Base-by-base conservation (phyloP, 2,113 vertebrate genomes). In the Equus quagga region DNA sequence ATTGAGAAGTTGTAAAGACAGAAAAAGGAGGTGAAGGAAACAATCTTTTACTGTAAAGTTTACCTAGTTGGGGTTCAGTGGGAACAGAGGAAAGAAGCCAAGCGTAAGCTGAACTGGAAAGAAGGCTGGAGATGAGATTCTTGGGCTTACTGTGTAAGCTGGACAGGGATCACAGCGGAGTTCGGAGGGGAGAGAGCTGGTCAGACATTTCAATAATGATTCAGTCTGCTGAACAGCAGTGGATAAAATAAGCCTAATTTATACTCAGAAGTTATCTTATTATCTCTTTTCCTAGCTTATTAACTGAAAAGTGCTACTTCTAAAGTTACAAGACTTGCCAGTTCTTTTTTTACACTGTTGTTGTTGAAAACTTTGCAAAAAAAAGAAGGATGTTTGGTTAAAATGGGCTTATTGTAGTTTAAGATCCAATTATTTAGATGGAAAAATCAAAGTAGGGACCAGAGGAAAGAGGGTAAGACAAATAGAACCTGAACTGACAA, bases 401-500 rank as follows among this genome's bases (percentile, higher is more conserved):
- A 96, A 58, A 76, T 69, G 36, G n/a, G 70, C 36, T 93, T 60
- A 69, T 67, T 94, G 46, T 76, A 79, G 51, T 84, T 85, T 79
- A 96, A 96, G 73, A 83, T 91, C 41, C 49, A 97, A 94, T 97
- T 96, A 94, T 96, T 89, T 96, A 70, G 65, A 92, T 80, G 72
- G 91, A 81, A 80, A 92, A 60, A 46, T 85, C 76, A 76, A 91
- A 97, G 60, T 72, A 73, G 19, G 97, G 44, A 78, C 67, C 76
- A 58, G 51, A 65, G 72, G 19, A 80, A 54, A 31, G 72, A 97
- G 89, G 79, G 33, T 98, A 93, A 98, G 92, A 94, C 98, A 98
- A 83, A 97, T 72, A 97, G 62, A 98, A 97, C 64, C 58, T 98
- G 91, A 94, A 92, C 2, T 98, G 97, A 92, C 75, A 98, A 41